Evolutionary conservation across 2,888 invertebrate species (phyloP).

Genomic region (Cryptocephalus moraei): DNA sequence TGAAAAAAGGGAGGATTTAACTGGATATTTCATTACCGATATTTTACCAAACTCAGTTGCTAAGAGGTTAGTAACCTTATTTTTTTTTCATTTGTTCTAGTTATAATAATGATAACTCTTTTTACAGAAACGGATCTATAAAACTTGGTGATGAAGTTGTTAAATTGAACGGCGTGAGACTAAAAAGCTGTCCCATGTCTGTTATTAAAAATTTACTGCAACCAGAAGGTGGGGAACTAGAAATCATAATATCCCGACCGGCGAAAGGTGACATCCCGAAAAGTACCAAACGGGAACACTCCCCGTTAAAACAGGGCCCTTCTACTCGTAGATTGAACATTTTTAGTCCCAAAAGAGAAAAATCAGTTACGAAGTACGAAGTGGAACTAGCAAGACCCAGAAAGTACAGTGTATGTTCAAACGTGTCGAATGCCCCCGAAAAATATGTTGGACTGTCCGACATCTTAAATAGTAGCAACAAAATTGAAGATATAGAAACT

Average conservation of each 20-base stretch:
- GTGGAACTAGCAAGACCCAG: not conserved
- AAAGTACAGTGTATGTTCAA: conserved; percentile 10
- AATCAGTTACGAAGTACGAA: not conserved
- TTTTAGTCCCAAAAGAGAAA: conserved; percentile 7
- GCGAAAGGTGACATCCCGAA: conserved; percentile 2
- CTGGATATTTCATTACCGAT: conserved; percentile 39
- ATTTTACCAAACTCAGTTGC: conserved; percentile 43
- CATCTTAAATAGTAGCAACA: conserved; percentile 8
- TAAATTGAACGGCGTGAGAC: conserved; percentile 73
- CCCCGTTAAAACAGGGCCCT: conserved; percentile 5
- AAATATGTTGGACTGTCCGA: conserved; percentile 19
- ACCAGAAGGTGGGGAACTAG: conserved; percentile 35
- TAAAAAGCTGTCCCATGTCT: conserved; percentile 60
- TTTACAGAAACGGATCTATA: conserved; percentile 63
- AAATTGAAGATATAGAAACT: conserved; percentile 17
- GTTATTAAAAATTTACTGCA: conserved; percentile 43
- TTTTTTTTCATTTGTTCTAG: not conserved
- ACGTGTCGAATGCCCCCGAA: not conserved
- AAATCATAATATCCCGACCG: conserved; percentile 30
- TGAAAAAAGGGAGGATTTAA: conserved; percentile 16
- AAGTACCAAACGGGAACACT: conserved; percentile 13
- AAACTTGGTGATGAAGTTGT: conserved; percentile 82
- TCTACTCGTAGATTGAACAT: not conserved
- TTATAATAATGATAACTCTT: not conserved
- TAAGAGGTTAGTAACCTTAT: conserved; percentile 34